A percentile compares a stretch with the other conserved stretches of the same genome.
Evolutionary conservation across 1,140 invertebrate species (phyloP).

Genomic region (Drosophila virilis): DNA sequence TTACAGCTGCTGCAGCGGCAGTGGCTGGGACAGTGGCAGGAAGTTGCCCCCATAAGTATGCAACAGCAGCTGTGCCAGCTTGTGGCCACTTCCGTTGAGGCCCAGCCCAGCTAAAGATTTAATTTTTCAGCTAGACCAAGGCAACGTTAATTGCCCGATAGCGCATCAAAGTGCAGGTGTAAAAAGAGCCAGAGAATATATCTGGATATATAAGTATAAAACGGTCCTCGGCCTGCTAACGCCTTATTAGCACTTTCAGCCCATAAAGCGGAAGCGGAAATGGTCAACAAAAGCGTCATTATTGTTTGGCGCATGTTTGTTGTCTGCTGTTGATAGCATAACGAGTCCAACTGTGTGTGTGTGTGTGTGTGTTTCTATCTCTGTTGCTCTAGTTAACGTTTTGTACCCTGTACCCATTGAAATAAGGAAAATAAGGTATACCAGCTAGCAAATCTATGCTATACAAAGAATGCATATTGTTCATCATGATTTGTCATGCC

Average conservation of each 20-base stretch:
- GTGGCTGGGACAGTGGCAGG: constrained; percentile 15
- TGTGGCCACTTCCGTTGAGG: constrained; percentile 44
- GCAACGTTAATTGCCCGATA: constrained; percentile 26
- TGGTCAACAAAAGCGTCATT: constrained; percentile 82
- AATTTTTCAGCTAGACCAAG: constrained; percentile 34
- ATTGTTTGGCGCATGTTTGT: constrained; percentile 81
- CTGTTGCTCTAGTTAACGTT: constrained; percentile 16
- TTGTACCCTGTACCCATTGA: too few species aligned
- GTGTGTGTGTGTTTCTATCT: neutral
- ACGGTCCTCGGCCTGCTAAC: constrained; percentile 7
- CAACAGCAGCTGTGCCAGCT: constrained; percentile 33
- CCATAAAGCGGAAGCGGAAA: constrained; percentile 80
- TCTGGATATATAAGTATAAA: too few species aligned
- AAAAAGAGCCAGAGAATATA: too few species aligned
- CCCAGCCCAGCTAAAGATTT: constrained; percentile 23
- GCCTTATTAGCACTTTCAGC: constrained; percentile 78
- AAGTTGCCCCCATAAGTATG: constrained; percentile 48
- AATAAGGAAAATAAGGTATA: too few species aligned
- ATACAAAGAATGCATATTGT: too few species aligned
- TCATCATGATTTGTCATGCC: too few species aligned
- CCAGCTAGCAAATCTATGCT: too few species aligned
- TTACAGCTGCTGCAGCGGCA: constrained; percentile 29
- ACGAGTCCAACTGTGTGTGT: constrained; percentile 6
- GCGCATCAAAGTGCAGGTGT: neutral
- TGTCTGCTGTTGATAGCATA: constrained; percentile 68